phyloP scores from a whole-genome alignment of 2,888 invertebrate genomes.

The Cheilosia soror region DNA sequence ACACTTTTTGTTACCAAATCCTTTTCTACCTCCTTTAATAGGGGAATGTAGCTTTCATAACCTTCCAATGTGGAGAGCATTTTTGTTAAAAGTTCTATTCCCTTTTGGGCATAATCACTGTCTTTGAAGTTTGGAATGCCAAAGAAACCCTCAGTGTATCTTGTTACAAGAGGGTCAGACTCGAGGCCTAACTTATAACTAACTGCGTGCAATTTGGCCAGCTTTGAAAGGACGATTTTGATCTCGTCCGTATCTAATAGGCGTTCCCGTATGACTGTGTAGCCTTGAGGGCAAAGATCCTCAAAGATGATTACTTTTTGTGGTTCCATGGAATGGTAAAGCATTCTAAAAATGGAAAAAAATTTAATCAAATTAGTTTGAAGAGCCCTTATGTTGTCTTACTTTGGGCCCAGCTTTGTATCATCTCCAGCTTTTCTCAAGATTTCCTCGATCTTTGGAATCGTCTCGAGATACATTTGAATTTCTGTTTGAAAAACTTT shows the following conservation, averaged over 20 bases:
- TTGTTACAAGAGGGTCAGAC: conserved; percentile 26
- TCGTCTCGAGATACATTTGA: conserved; percentile 63
- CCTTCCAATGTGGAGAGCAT: conserved; percentile 20
- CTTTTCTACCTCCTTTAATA: conserved; percentile 8
- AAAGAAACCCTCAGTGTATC: conserved; percentile 18
- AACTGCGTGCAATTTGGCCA: conserved; percentile 75
- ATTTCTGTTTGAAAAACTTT: conserved; percentile 74
- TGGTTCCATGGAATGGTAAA: conserved; percentile 41
- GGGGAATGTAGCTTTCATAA: conserved; percentile 18
- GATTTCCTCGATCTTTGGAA: conserved; percentile 74
- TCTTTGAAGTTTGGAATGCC: conserved; percentile 26
- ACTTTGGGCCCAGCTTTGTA: conserved; percentile 69
- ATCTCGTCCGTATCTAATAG: conserved; percentile 52
- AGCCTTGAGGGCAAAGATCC: conserved; percentile 65
- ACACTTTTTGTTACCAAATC: conserved; percentile 22
- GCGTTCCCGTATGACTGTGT: conserved; percentile 60
- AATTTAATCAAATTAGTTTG: not conserved
- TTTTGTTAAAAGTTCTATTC: conserved; percentile 14
- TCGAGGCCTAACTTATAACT: conserved; percentile 68
- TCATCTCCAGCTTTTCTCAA: conserved; percentile 69
- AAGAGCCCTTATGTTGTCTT: conserved; percentile 3
- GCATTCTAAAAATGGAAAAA: conserved; percentile 15
- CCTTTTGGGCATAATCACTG: not conserved
- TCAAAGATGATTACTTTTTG: conserved; percentile 63
- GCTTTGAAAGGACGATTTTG: conserved; percentile 59